Evolutionary conservation across 2,113 vertebrate genomes (phyloP), one percentile per base, ranked within the genome.

Genomic region (Rhinogobius similis): DNA sequence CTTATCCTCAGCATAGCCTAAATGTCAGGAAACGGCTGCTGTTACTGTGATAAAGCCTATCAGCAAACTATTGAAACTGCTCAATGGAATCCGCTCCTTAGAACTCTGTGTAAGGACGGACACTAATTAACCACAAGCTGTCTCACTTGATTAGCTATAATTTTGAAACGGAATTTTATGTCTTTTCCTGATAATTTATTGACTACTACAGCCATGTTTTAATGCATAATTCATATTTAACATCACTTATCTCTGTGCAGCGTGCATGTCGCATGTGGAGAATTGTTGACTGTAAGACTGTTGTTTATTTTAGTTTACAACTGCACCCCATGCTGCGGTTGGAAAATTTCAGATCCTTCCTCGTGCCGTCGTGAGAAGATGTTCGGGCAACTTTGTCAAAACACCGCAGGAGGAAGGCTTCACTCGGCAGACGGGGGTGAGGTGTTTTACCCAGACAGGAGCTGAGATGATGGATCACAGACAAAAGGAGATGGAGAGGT

Each of bases 401-500:
- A 41, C 20, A 62, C 26, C 67, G 44, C 21, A 38, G 0, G 44
- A 27, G 52, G 65, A 65, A 71, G 29, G 32, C 67, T 58, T 70
- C n/a, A 71, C 53, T 16, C 29, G 61, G 11, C n/a, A n/a, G 12
- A 44, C 61, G 41, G 29, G 13, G 61, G 64, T 53, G 67, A 62
- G 66, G 50, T 44, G 64, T 65, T 76, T 68, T 64, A 63, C 48
- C 62, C 75, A 59, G 81, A 62, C 23, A 61, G 66, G 24, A 48
- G 44, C 72, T 63, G 71, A 76, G 39, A 43, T 74, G 75, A 82
- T 64, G 64, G 81, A 83, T 85, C 78, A 70, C 10, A 41, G 10
- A 23, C 70, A 65, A 65, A 61, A 76, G 78, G 76, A 62, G 27
- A 75, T 56, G 61, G 67, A 48, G 68, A 77, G 74, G 69, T 70